phyloP scores from a whole-genome alignment of 37 sponge, comb jelly and placozoan species.

The Haliclona indistincta region DNA sequence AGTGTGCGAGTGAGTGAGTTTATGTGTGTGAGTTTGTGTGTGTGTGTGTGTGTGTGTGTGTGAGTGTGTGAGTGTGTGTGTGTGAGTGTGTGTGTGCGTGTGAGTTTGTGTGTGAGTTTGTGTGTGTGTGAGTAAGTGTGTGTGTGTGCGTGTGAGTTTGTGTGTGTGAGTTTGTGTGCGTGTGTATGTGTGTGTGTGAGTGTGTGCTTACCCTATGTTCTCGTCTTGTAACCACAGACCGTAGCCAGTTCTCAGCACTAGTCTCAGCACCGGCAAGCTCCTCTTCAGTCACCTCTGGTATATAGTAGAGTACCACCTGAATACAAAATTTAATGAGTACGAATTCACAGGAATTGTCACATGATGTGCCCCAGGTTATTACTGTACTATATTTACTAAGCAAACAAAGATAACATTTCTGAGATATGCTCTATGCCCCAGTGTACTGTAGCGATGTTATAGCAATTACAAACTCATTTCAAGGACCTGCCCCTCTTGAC shows the following conservation, averaged over 20 bases:
- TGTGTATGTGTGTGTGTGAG: conserved; percentile 8
- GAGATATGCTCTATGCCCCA: too few species aligned
- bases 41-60: conserved; percentile 1
- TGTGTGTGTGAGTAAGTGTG: not conserved
- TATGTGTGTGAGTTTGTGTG: not conserved
- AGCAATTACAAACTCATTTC: too few species aligned
- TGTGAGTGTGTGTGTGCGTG: conserved; percentile 30
- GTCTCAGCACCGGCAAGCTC: not conserved
- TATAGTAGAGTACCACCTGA: not conserved
- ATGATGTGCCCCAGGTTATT: too few species aligned
- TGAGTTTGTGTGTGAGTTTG: not conserved
- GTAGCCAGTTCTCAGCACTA: conserved; percentile 9
- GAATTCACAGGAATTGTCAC: too few species aligned
- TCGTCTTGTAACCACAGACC: not conserved
- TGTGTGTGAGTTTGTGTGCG: not conserved
- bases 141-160: not conserved
- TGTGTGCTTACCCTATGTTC: not conserved
- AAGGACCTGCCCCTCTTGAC: too few species aligned
- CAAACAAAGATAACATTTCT: too few species aligned
- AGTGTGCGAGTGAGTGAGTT: too few species aligned
- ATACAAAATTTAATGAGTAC: too few species aligned
- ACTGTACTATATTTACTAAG: too few species aligned
- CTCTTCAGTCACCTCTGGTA: not conserved
- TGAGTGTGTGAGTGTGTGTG: conserved; percentile 20
- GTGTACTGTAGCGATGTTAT: too few species aligned